phyloP scores from a whole-genome alignment of 2,797 vertebrate genomes.

The Bradypodion ventrale region DNA sequence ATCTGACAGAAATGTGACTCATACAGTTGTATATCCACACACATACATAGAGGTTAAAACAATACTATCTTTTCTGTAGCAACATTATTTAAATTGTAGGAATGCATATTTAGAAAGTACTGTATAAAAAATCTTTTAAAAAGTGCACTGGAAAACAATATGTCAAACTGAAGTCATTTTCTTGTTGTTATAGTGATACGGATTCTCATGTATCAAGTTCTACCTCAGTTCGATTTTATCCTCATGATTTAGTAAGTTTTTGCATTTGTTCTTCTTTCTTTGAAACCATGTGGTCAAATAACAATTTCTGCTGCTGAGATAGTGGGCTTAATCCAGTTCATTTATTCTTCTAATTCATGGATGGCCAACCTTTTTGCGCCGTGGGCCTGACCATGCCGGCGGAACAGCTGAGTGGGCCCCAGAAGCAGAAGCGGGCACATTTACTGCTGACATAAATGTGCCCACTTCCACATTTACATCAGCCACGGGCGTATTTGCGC shows the following conservation, averaged over 20 bases:
- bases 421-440: no score
- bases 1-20: background rate
- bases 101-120: background rate
- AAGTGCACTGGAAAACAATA: background rate
- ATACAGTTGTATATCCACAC: background rate
- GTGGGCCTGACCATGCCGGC: no score
- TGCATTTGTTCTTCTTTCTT: slow-evolving; percentile 49
- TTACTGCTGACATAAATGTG: no score
- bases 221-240: slow-evolving; percentile 99
- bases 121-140: background rate
- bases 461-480: no score
- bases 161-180: slow-evolving; percentile 69
- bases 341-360: background rate
- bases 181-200: slow-evolving; percentile 89
- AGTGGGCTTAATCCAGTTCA: background rate
- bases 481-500: no score
- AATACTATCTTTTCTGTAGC: background rate
- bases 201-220: slow-evolving; percentile 99
- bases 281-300: slow-evolving; percentile 48
- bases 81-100: background rate
- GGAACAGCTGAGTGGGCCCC: no score
- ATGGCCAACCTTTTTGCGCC: no score
- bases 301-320: slow-evolving; percentile 18
- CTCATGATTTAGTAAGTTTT: slow-evolving; percentile 97
- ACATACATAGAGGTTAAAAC: background rate